Base-by-base conservation (phyloP, 2,113 vertebrate genomes). In the Setophaga petechia region DNA sequence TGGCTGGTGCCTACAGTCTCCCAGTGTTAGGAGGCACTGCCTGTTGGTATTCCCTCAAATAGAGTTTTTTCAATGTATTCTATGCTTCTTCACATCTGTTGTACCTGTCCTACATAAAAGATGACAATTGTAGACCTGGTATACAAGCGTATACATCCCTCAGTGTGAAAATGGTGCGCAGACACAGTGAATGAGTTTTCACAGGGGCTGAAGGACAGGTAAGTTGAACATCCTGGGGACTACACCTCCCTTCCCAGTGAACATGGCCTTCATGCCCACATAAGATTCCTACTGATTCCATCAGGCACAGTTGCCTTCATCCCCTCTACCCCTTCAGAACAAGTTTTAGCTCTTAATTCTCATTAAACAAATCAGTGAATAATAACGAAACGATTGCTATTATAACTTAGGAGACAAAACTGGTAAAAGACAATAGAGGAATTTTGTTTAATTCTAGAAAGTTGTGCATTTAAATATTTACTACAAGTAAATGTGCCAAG, bases 211-310 rank as follows among this genome's bases (percentile, higher is more conserved):
- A 68, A 72, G 88, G 14, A 14, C 27, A 72, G 49, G 12, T 21
- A 47, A 49, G 16, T 22, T 30, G 17, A 90, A 33, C 30, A 20
- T 9, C 13, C 3, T 63, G 9, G 9, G 7, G 18, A 55, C 54
- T 12, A 31, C 28, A 57, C 7, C 30, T 57, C 37, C 39, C 12
- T 71, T 46, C 52, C 55, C 65, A 52, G 47, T 37, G 47, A 58
- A 24, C 7, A 6, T n/a, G 65, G 47, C 35, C 46, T 20, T 41
- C 67, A 27, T 27, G 33, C 25, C 27, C n/a, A 54, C 3, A 0
- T 21, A 27, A 55, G 5, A 66, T 27, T 67, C 30, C 7, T 52
- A 57, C 5, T 0, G 0, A 62, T 13, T 78, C 28, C 62, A 41
- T 84, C 54, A 71, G 30, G 27, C 24, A 61, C 22, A 21, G 23